These are phyloP conservation scores for Cyclina sinensis DNA, from an alignment of 1,140 invertebrate genomes.

Conservation along the genomic window DNA sequence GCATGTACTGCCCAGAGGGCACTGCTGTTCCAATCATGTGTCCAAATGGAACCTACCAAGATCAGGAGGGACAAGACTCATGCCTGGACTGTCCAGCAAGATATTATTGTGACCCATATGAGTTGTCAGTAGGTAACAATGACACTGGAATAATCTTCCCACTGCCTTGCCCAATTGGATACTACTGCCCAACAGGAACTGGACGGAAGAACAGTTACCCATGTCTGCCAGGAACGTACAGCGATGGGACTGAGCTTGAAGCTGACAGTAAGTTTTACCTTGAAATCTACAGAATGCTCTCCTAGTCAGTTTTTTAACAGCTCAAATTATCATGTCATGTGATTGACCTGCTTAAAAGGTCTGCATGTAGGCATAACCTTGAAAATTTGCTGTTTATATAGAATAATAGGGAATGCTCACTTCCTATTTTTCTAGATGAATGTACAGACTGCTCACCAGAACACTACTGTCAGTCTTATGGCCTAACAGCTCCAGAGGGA, in stretches of 20 bases:
- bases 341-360: no score
- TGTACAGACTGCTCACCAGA: constrained; percentile 77
- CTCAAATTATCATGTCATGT: no score
- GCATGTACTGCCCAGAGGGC: constrained; percentile 82
- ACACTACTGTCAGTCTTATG: constrained; percentile 81
- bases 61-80: constrained; percentile 63
- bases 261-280: constrained; percentile 72
- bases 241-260: constrained; percentile 54
- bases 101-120: constrained; percentile 83
- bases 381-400: no score
- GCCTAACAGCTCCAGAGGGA: constrained; percentile 76
- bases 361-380: no score
- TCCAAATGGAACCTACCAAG: constrained; percentile 78
- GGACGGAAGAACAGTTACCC: constrained; percentile 77
- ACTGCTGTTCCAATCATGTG: constrained; percentile 77
- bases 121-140: constrained; percentile 72
- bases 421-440: constrained; percentile 61
- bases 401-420: no score
- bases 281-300: no score
- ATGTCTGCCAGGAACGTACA: constrained; percentile 81
- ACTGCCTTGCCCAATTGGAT: constrained; percentile 77
- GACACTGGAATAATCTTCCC: constrained; percentile 81
- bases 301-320: no score
- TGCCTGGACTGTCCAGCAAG: constrained; percentile 77
- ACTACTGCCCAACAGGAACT: constrained; percentile 82